phyloP scores from a whole-genome alignment of 2,888 invertebrate species.

The Hirtodrosophila histrioides region DNA sequence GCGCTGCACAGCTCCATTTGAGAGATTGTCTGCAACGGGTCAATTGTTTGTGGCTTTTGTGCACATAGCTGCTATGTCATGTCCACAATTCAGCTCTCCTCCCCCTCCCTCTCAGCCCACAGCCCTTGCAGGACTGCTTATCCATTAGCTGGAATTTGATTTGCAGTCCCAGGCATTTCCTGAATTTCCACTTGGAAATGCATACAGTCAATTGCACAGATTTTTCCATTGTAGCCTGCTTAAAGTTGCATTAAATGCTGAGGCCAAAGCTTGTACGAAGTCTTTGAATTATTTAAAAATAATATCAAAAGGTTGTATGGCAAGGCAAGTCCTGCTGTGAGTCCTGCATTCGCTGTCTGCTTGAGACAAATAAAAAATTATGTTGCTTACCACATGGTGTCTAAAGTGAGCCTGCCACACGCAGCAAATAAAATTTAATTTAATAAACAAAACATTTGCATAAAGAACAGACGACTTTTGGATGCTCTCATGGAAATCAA shows the following conservation, averaged over 20 bases:
- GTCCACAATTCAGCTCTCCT: slow-evolving; percentile 15
- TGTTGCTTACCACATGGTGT: slow-evolving; percentile 68
- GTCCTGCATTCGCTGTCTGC: slow-evolving; percentile 31
- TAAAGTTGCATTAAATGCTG: slow-evolving; percentile 39
- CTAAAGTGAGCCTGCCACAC: slow-evolving; percentile 36
- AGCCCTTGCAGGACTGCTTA: slow-evolving; percentile 11
- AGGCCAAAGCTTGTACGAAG: slow-evolving; percentile 8
- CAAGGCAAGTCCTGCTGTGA: slow-evolving; percentile 37
- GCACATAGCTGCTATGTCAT: slow-evolving; percentile 44
- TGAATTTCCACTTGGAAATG: slow-evolving; percentile 42
- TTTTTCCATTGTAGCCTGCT: slow-evolving; percentile 28
- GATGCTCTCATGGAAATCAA: slow-evolving; percentile 17
- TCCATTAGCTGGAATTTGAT: slow-evolving; percentile 48
- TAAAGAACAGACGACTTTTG: slow-evolving; percentile 3
- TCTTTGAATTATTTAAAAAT: slow-evolving; percentile 6
- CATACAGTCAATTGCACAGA: slow-evolving; percentile 25
- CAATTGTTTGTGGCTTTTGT: slow-evolving; percentile 59
- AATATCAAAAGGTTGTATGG: slow-evolving; percentile 6
- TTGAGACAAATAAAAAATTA: slow-evolving; percentile 67
- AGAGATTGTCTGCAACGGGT: slow-evolving; percentile 49
- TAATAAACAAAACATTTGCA: slow-evolving; percentile 15
- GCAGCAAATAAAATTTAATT: slow-evolving; percentile 65
- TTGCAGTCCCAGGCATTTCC: slow-evolving; percentile 35
- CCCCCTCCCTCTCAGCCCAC: no score
- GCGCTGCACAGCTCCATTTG: slow-evolving; percentile 41